Percentiles rank a stretch among this genome's conserved stretches.
These are phyloP conservation scores for Clunio marinus DNA, from an alignment of 2,888 invertebrate genomes.

Conservation along the genomic window DNA sequence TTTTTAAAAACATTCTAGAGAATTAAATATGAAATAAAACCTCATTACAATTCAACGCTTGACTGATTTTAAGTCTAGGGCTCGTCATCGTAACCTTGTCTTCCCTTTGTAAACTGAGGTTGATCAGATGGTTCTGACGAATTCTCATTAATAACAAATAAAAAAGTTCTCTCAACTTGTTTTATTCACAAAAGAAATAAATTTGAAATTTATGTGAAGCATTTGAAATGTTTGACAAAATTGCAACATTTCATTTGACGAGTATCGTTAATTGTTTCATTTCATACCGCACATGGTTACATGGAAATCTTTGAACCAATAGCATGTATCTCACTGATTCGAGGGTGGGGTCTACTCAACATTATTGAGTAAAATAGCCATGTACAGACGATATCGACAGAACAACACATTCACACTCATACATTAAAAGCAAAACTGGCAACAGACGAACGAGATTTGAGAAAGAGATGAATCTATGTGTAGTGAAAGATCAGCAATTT, in stretches of 20 bases:
- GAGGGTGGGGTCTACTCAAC: slow-evolving; percentile 8
- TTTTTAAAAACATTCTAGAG: too few relatives aligned
- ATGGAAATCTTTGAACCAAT: neutral
- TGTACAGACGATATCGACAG: slow-evolving; percentile 10
- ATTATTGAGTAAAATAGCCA: neutral
- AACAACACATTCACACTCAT: neutral
- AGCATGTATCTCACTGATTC: slow-evolving; percentile 9
- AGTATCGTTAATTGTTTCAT: too few relatives aligned
- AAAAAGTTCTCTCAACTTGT: neutral
- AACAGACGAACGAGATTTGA: neutral
- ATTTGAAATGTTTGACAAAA: too few relatives aligned
- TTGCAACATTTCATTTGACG: too few relatives aligned
- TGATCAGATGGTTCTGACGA: neutral
- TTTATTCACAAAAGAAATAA: neutral
- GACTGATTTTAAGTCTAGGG: neutral
- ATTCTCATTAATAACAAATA: neutral
- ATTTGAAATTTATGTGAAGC: neutral
- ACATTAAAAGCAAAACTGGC: slow-evolving; percentile 23
- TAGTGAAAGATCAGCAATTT: neutral
- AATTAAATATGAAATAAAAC: too few relatives aligned
- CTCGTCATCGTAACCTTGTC: slow-evolving; percentile 15
- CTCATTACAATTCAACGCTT: neutral
- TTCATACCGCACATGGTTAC: neutral
- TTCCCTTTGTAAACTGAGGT: neutral
- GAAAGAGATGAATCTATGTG: slow-evolving; percentile 30